A percentile compares a stretch with the other conserved stretches of the same genome.
These are phyloP conservation scores for Taphrorychus bicolor DNA, from an alignment of 2,888 invertebrate species.

Conservation along the genomic window DNA sequence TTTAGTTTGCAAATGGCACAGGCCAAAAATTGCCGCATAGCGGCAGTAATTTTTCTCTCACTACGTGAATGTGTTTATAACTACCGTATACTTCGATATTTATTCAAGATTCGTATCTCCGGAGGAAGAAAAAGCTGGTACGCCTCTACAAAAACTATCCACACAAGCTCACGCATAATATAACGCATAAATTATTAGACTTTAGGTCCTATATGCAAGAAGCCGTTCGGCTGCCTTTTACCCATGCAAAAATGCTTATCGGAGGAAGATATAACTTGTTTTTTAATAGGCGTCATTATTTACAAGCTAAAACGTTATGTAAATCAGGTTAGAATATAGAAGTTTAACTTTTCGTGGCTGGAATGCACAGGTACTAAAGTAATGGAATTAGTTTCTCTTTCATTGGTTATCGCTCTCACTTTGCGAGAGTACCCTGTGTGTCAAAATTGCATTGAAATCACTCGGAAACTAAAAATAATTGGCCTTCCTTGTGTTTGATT, in stretches of 20 bases:
- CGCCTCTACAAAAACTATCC: background rate
- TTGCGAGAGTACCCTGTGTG: too few relatives aligned
- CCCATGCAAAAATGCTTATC: background rate
- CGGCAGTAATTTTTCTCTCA: background rate
- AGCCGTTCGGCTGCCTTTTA: background rate
- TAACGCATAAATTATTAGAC: background rate
- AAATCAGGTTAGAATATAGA: background rate
- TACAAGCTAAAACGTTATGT: background rate
- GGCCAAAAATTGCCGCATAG: background rate
- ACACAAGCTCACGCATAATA: background rate
- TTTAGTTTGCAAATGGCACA: background rate
- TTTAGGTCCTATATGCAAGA: background rate
- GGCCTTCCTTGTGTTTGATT: too few relatives aligned
- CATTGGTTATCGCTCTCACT: too few relatives aligned
- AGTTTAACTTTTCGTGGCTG: background rate
- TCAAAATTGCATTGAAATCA: too few relatives aligned
- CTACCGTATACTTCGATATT: background rate
- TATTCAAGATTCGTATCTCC: background rate
- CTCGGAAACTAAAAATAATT: too few relatives aligned
- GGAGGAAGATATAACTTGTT: background rate
- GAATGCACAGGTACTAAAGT: background rate
- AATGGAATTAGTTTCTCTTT: background rate
- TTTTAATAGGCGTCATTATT: background rate
- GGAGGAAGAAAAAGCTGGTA: background rate
- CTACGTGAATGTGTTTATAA: background rate